Conservation (phyloP, 2,888 invertebrate genomes). For the Callyntrura guangdongensis region DNA sequence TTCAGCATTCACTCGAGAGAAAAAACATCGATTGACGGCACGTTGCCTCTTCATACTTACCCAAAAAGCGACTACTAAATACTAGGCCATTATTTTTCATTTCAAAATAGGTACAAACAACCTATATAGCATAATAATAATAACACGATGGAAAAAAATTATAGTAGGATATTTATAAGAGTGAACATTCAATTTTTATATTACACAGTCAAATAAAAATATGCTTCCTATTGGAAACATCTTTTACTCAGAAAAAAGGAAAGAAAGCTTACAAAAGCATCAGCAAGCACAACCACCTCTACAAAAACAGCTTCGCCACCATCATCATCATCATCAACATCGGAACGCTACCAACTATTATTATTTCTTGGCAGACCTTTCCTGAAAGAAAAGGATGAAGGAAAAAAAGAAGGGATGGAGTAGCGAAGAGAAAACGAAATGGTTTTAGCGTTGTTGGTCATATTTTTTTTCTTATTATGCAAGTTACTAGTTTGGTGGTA, state of each 20-base stretch:
- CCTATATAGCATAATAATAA: neutral
- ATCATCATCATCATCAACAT: neutral
- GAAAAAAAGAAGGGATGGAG: neutral
- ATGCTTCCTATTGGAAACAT: neutral
- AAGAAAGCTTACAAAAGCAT: neutral
- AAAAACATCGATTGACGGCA: slow-evolving; percentile 61
- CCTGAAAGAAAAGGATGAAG: slow-evolving; percentile 38
- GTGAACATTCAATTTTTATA: slow-evolving; percentile 3
- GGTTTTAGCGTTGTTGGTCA: neutral
- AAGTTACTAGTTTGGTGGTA: neutral
- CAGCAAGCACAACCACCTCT: slow-evolving; percentile 2
- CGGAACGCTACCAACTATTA: slow-evolving; percentile 4
- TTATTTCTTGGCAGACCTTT: slow-evolving; percentile 55
- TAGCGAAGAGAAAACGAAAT: slow-evolving; percentile 13
- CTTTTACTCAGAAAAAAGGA: slow-evolving; percentile 25
- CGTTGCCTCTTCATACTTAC: neutral
- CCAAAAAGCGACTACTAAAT: neutral
- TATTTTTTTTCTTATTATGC: slow-evolving; percentile 26
- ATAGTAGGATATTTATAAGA: neutral
- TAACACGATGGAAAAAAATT: neutral
- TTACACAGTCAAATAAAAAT: neutral
- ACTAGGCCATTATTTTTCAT: slow-evolving; percentile 37
- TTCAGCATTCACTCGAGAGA: neutral
- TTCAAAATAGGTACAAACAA: neutral
- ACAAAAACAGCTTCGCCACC: neutral